Percentiles rank a stretch among this genome's conserved stretches.
Evolutionary conservation across 37 sponge, comb jelly and placozoan genomes (phyloP).

Genomic region (Hormiphora californensis): DNA sequence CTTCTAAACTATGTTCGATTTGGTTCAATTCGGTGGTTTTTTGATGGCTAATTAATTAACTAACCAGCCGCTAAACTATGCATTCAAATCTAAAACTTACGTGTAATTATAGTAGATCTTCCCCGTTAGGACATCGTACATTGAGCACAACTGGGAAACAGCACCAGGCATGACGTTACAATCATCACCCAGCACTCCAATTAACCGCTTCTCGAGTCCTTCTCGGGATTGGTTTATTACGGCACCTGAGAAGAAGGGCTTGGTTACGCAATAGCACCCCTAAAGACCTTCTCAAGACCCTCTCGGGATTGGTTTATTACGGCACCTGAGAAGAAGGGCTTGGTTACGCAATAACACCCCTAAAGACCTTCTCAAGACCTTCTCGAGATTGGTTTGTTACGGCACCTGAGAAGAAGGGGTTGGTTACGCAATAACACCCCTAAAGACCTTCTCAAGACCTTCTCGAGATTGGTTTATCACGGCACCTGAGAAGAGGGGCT

Average conservation of each 20-base stretch:
- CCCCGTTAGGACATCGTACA: not conserved
- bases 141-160: not conserved
- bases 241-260: slow-evolving; percentile 21
- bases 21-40: too few species aligned
- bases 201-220: not conserved
- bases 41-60: too few species aligned
- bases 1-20: too few species aligned
- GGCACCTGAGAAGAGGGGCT: slow-evolving; percentile 11
- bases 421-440: too few species aligned
- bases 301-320: slow-evolving; percentile 13
- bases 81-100: slow-evolving; percentile 13
- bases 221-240: slow-evolving; percentile 13
- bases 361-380: slow-evolving; percentile 21
- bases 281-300: slow-evolving; percentile 20
- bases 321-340: slow-evolving; percentile 21
- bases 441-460: slow-evolving; percentile 21
- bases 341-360: too few species aligned
- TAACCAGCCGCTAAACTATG: too few species aligned
- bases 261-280: too few species aligned
- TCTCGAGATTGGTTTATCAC: slow-evolving; percentile 24
- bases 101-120: slow-evolving; percentile 25
- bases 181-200: not conserved
- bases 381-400: slow-evolving; percentile 8
- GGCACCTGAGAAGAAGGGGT: slow-evolving; percentile 21
- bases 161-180: too few species aligned